A percentile compares a stretch with the other conserved stretches of the same genome.
Conservation (phyloP, 2,888 invertebrate genomes). For the Elmis aenea region DNA sequence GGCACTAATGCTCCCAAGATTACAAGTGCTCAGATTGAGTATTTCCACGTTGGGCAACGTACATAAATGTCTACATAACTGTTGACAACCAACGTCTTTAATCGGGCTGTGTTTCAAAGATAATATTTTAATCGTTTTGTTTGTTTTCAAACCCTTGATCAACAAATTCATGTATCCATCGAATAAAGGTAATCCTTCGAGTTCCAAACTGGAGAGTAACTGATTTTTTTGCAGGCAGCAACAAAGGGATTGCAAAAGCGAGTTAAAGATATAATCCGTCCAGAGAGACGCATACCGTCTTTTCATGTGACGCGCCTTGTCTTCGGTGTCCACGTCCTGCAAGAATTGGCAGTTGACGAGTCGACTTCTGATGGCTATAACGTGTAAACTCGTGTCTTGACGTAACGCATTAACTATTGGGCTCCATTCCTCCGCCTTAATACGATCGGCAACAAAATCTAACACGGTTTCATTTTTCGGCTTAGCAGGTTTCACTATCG, state of each 20-base stretch:
- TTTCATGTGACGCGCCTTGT: conserved; percentile 57
- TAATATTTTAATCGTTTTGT: conserved; percentile 61
- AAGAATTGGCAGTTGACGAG: conserved; percentile 38
- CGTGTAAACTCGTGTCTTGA: conserved; percentile 66
- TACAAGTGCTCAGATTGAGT: conserved; percentile 65
- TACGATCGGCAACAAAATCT: conserved; percentile 70
- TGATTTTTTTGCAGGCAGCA: conserved; percentile 60
- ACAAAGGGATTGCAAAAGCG: conserved; percentile 59
- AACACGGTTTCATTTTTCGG: conserved; percentile 41
- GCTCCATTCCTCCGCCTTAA: conserved; percentile 71
- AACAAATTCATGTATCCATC: conserved; percentile 55
- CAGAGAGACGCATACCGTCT: conserved; percentile 48
- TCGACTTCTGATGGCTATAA: conserved; percentile 60
- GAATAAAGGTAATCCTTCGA: conserved; percentile 69
- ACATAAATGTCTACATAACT: conserved; percentile 64
- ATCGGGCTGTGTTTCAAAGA: conserved; percentile 64
- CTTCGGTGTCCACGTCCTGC: conserved; percentile 52
- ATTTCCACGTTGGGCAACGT: conserved; percentile 62
- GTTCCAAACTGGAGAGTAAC: conserved; percentile 56
- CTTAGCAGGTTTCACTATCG: conserved; percentile 39
- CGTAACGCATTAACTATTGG: conserved; percentile 68
- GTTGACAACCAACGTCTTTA: conserved; percentile 67
- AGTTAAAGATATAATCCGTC: conserved; percentile 65
- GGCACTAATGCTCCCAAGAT: conserved; percentile 60
- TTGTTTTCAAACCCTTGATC: conserved; percentile 55